phyloP scores from a whole-genome alignment of 1,140 invertebrate genomes.

The Hyles vespertilio region DNA sequence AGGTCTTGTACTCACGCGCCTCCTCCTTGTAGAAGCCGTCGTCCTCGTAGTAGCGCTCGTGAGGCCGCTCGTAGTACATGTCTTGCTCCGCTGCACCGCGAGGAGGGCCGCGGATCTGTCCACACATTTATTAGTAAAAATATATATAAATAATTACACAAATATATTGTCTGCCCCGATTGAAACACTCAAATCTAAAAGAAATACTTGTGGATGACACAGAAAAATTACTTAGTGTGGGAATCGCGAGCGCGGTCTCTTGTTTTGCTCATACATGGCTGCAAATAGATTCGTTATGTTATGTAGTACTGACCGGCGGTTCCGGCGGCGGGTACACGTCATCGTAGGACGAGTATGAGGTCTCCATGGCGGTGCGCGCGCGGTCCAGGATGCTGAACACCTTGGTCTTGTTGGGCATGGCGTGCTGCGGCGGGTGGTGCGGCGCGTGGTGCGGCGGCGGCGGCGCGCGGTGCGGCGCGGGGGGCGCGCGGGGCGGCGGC shows the following conservation, averaged over 20 bases:
- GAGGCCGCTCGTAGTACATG: slow-evolving; percentile 53
- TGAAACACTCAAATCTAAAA: no score
- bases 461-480: slow-evolving; percentile 31
- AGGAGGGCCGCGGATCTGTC: slow-evolving; percentile 24
- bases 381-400: slow-evolving; percentile 89
- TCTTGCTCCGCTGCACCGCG: slow-evolving; percentile 40
- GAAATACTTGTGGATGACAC: no score
- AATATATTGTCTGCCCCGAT: no score
- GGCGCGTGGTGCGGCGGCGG: slow-evolving; percentile 50
- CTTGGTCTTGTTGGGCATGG: slow-evolving; percentile 82
- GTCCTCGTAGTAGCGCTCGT: slow-evolving; percentile 57
- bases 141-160: no score
- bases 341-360: slow-evolving; percentile 75
- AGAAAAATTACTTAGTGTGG: no score
- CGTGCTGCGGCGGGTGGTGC: slow-evolving; percentile 46
- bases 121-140: no score
- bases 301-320: slow-evolving; percentile 62
- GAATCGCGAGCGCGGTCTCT: no score
- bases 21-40: slow-evolving; percentile 57
- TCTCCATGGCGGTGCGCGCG: slow-evolving; percentile 87
- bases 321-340: slow-evolving; percentile 48
- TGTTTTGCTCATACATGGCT: no score
- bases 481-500: slow-evolving; percentile 3
- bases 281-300: no score
- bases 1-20: slow-evolving; percentile 48